Evolutionary conservation across 2,797 vertebrate species (phyloP), one percentile per base, ranked within the genome.

Genomic region (Emys orbicularis): DNA sequence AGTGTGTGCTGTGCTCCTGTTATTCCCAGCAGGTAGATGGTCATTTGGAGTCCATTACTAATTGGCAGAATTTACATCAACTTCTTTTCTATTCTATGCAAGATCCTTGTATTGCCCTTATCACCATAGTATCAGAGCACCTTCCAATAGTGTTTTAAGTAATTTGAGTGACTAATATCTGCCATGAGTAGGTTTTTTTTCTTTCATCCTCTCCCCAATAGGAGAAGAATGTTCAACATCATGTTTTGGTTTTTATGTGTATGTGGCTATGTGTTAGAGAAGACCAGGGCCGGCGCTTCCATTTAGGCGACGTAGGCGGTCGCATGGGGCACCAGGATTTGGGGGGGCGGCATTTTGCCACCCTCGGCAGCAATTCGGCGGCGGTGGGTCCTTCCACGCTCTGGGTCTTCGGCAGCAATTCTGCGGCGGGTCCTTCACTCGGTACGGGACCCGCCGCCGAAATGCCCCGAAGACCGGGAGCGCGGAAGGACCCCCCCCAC

Each of bases 201-300:
- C 31, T 84, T 9, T 59, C 1, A 0, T 6, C 1, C 18, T 81
- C 52, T 57, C 8, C 29, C 77, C 0, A 0, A n/a, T 81, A 9
- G 5, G 27, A 7, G 56, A 18, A 52, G 31, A 79, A 52, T 18
- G 59, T n/a, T 68, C 56, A 37, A 37, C 65, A 68, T 37, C 56
- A 37, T 5, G 8, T n/a, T 72, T 37, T 72, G 34, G 15, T 72
- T 72, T 68, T 9, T 19, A 72, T 37, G 23, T 25, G 25, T 44
- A 23, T 74, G n/a, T 13, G 21, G 21, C 68, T 74, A 6, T 13
- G 12, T 74, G 41, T 74, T 44, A 74, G 37, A 74, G 9, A 74
- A 13, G 41, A 44, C 41, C 44, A 44, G 44, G 44, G 44, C 44
- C 44, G 6, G 44, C 44, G 44, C 44, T 44, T 44, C 44, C 44